Base-by-base conservation (phyloP, 2,888 invertebrate species). In the Protonemura montana region DNA sequence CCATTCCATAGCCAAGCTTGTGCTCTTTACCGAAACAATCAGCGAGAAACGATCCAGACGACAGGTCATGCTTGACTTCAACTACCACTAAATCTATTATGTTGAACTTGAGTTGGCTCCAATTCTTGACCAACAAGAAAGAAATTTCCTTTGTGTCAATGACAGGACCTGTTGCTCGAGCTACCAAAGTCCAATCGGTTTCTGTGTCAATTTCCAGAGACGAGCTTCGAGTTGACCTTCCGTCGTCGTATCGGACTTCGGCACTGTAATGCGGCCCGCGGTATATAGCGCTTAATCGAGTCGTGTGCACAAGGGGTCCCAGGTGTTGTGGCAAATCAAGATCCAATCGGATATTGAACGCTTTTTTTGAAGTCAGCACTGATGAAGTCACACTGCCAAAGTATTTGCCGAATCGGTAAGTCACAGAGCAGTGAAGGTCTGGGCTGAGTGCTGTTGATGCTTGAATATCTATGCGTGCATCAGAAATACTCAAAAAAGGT, bases 161-260 rank as follows among this genome's bases (percentile, higher is more conserved):
- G 16, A 85, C 29, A 2, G 85, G 82, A n/a, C 85, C 86, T 6
- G 42, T 59, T 10, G 35, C 27, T 28, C 86, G 77, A 13, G 59
- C 86, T 26, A 76, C 28, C 21, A 87, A 35, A 27, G 16, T 80
- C 41, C 85, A 16, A 21, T 35, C 81, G 59, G 76, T 42, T 28
- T 86, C 81, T 77, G 82, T 16, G 76, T 82, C 42, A 10, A 87
- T 76, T 0, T 80, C 85, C 0, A 88, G 28, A 1, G 85, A 41
- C 0, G 81, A 85, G 10, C 87, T 82, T 77, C 89, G 89, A 27
- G 87, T 86, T 3, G 35, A 28, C 25, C 77, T 29, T n/a, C 86
- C 86, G 80, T 86, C 59, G 82, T 86, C 86, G n/a, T 81, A 86
- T 13, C 82, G 81, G 21, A 76, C 83, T 27, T 82, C 85, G 26